Evolutionary conservation across 2,113 vertebrate genomes (phyloP), one percentile per base, ranked within the genome.

Genomic region (Neogobius melanostomus): DNA sequence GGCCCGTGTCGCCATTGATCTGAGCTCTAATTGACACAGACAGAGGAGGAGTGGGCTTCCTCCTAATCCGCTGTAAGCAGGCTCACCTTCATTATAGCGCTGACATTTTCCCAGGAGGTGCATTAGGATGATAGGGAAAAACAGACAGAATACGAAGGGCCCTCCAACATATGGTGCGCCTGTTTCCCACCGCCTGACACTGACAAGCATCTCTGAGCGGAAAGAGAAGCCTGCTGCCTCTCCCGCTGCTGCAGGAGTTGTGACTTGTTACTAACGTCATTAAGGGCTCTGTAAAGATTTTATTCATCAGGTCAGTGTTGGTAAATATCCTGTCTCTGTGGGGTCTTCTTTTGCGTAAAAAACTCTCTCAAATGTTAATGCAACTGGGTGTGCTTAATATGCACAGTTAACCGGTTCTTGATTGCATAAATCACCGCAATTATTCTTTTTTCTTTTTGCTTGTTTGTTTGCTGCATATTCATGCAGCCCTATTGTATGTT

Each of bases 11-110:
- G 69, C 74, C 87, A 82, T 86, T 86, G 82, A 90, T 89, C 82
- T 62, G 1, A 61, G 60, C 56, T 77, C 77, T 89, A 89, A 88
- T 84, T 82, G 83, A 83, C 76, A 15, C 75, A 81, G 79, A 83
- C 77, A 77, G 79, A 71, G 74, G 79, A 60, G 74, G 74, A 84
- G 78, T 66, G 71, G 72, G 81, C 71, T 68, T 77, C 76, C 49
- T 79, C 73, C 76, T 87, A 84, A 87, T 88, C 87, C 80, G 75
- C 74, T 76, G 70, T 87, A 85, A 86, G 79, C 80, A 81, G 79
- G 77, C 83, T 84, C 84, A 80, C 89, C 87, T 88, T 90, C 86
- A 85, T 87, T 85, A 87, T 62, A 70, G 83, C 74, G 59, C n/a
- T 82, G 82, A 72, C 86, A 87, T 84, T 87, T 88, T 76, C 80